These are phyloP conservation scores for Stenotaenia linearis DNA, from an alignment of 2,888 invertebrate species.

Conservation along the genomic window DNA sequence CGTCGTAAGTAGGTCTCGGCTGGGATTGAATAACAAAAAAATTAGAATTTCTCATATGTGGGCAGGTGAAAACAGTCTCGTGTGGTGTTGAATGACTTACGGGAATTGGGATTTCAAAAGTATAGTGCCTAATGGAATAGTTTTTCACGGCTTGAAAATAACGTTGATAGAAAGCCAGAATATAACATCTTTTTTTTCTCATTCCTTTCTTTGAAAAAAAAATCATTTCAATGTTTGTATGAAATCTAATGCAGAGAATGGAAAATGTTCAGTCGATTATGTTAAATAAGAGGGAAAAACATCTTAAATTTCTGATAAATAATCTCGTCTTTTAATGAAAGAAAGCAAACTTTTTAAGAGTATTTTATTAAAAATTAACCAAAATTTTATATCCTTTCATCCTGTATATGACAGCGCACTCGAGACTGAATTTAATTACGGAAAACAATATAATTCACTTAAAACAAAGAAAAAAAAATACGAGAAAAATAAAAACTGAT, in stretches of 20 bases:
- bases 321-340: too few relatives aligned
- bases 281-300: too few relatives aligned
- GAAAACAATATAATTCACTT: neutral
- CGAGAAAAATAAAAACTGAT: neutral
- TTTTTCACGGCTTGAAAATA: neutral
- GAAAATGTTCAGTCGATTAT: too few relatives aligned
- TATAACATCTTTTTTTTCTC: neutral
- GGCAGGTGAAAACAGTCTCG: neutral
- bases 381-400: neutral
- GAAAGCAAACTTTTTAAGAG: too few relatives aligned
- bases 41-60: neutral
- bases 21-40: neutral
- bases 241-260: neutral
- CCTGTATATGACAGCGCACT: neutral
- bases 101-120: slow-evolving; percentile 3
- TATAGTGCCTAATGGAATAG: neutral
- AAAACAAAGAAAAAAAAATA: neutral
- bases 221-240: neutral
- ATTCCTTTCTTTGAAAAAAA: neutral
- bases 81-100: neutral
- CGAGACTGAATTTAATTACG: slow-evolving; percentile 11
- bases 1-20: neutral
- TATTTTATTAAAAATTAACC: neutral
- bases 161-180: neutral
- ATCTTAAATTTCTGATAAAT: too few relatives aligned